Base-by-base conservation (phyloP, 2,113 vertebrate genomes). In the Rhinoptilus africanus region DNA sequence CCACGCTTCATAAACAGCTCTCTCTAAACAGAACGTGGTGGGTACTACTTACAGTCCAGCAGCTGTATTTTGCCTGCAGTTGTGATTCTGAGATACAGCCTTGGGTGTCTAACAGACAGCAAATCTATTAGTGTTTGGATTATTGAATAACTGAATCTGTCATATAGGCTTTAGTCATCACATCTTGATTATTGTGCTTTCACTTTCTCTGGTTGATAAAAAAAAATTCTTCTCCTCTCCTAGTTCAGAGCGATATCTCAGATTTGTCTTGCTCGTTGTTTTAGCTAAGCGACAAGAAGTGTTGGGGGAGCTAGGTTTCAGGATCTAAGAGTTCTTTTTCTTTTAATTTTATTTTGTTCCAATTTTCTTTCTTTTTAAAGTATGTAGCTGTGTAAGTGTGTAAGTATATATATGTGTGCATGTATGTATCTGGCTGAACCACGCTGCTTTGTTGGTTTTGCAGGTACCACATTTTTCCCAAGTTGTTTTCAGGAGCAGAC, bases 331-430 rank as follows among this genome's bases (percentile, higher is more conserved):
- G 2, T 14, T 71, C 8, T 45, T 87, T n/a, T 56, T 50, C 12
- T 60, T 34, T 62, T 45, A 23, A 14, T 74, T 82, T 54, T 54
- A 13, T 60, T 73, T 92, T 93, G 2, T 67, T 35, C 12, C 6
- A 8, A 3, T 59, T 89, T 76, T 68, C 10, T 48, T 83, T 51
- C 14, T 67, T 78, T 47, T 71, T 71, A 19, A 62, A 60, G 16
- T 37, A 4, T n/a, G 34, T n/a, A n/a, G 35, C 14, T 60, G n/a
- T 60, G n/a, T 59, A 48, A 78, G 11, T 10, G 3, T 82, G 7
- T 12, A 28, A 51, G 4, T 68, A 8, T 22, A 12, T 18, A 8
- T 28, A 1, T 9, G 2, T 22, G 1, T 28, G 3, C 41, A 4
- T 48, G 6, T 47, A 7, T 39, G 14, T 41, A 2, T n/a, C 19